phyloP scores from a whole-genome alignment of 2,888 invertebrate species.

The Meloe dianella region DNA sequence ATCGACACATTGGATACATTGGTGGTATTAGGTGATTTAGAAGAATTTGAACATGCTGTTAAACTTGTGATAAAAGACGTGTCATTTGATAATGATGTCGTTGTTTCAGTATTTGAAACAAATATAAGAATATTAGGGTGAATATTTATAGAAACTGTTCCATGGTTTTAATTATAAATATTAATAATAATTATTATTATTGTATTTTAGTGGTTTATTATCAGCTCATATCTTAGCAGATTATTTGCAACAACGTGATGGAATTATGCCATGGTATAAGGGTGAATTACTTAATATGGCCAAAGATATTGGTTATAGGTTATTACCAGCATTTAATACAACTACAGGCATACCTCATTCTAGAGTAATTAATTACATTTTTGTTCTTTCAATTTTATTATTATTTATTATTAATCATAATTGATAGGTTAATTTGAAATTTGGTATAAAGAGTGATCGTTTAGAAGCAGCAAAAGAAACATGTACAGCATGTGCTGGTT shows the following conservation, averaged over 20 bases:
- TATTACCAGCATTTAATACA: conserved; percentile 98
- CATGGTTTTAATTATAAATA: background rate
- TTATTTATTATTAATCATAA: conserved; percentile 14
- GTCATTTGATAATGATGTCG: conserved; percentile 90
- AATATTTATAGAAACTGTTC: conserved; percentile 48
- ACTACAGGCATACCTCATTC: conserved; percentile 97
- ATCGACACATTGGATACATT: conserved; percentile 94
- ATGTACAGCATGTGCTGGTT: conserved; percentile 98
- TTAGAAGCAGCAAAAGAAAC: conserved; percentile 84
- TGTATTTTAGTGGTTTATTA: conserved; percentile 82
- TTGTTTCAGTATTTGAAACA: conserved; percentile 98
- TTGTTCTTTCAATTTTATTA: conserved; percentile 13
- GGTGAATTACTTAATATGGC: conserved; percentile 90
- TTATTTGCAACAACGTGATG: conserved; percentile 77
- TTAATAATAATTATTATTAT: conserved; percentile 20
- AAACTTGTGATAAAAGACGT: conserved; percentile 86
- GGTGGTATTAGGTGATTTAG: conserved; percentile 88
- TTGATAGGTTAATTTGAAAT: conserved; percentile 76
- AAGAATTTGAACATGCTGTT: conserved; percentile 92
- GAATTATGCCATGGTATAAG: conserved; percentile 81
- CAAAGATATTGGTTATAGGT: conserved; percentile 87
- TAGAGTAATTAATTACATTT: conserved; percentile 68
- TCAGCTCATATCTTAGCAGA: conserved; percentile 91
- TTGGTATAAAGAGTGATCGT: conserved; percentile 80
- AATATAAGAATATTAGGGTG: conserved; percentile 97